Evolutionary conservation across 2,113 vertebrate species (phyloP), one percentile per base, ranked within the genome.

Genomic region (Sapayoa aenigma): DNA sequence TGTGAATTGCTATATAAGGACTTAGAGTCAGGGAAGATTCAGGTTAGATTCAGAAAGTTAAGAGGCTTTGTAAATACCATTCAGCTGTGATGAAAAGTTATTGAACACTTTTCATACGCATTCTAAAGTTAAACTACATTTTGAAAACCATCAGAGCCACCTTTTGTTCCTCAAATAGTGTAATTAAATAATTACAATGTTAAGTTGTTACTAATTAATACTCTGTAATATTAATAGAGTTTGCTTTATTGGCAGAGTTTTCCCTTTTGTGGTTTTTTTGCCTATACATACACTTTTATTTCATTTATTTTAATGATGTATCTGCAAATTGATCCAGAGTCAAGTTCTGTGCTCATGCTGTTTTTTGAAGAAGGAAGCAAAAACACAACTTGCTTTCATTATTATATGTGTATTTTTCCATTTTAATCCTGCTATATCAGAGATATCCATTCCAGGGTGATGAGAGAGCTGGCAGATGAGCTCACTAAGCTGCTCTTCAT

Each of bases 1-100:
- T 90, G 79, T 87, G 85, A 94, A 77, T 81, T 94, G n/a, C 82
- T 89, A 19, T 95, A 96, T 82, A 44, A 93, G 82, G 33, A 71
- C 9, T 89, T 91, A 50, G 22, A 93, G 75, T 91, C 63, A 89
- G 72, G 90, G 96, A 95, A 55, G 75, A 67, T 52, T 63, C 12
- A 96, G 72, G n/a, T n/a, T n/a, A 74, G 79, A 59, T 87, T 82
- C n/a, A 82, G 91, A 91, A 90, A 86, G 67, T 76, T 87, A 66
- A 76, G 30, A 94, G 72, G 66, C 53, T 1, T 89, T 95, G 93
- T 90, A 76, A 83, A 76, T 20, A 11, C 41, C 67, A 84, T 80
- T 80, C 31, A 69, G 42, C 87, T 87, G 56, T 80, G 74, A 52
- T 93, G 84, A 94, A 82, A 94, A 90, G 68, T 84, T 90, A 46